Evolutionary conservation across 2,888 invertebrate genomes (phyloP), one percentile per base, ranked within the genome.

Genomic region (Merodon equestris): DNA sequence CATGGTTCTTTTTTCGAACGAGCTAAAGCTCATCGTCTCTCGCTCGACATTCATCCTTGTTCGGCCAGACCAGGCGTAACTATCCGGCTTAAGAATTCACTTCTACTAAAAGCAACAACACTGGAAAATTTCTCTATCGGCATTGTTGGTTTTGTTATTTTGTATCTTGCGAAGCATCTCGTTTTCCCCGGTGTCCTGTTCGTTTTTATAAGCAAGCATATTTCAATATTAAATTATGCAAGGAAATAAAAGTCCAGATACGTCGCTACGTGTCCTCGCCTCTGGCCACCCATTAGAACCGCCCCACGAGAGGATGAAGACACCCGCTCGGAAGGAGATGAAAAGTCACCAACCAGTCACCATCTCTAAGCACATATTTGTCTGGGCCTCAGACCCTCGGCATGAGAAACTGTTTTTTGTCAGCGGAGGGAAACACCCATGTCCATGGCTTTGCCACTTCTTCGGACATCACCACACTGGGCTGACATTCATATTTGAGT

Each of bases 161-260:
- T 45, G 0, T 15, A n/a, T 47, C 13, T 3, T 18, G 13, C 9
- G 34, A 18, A 51, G 27, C 34, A 19, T 19, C 54, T 17, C 5
- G 14, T 53, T 14, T 40, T 15, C 56, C 45, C 53, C 9, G 15
- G 64, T 57, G 64, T 53, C 72, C 72, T 47, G 56, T 64, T 72
- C 51, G 64, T 64, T 51, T 64, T 64, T 64, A 64, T 72, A 72
- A 72, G 63, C 72, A 56, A 58, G 40, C 72, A 72, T 72, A 72
- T 72, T 64, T 63, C 63, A 72, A 72, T 72, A 72, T 72, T 72
- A 72, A 72, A 72, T 72, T 64, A 72, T 72, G 72, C 72, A 58
- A 51, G 57, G 64, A 64, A 64, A 64, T 72, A 72, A 72, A 57
- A 58, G 72, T 72, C 57, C 64, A 51, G 72, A 72, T 64, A 64